phyloP scores from a whole-genome alignment of 2,113 vertebrate genomes.

The Otus sunia region DNA sequence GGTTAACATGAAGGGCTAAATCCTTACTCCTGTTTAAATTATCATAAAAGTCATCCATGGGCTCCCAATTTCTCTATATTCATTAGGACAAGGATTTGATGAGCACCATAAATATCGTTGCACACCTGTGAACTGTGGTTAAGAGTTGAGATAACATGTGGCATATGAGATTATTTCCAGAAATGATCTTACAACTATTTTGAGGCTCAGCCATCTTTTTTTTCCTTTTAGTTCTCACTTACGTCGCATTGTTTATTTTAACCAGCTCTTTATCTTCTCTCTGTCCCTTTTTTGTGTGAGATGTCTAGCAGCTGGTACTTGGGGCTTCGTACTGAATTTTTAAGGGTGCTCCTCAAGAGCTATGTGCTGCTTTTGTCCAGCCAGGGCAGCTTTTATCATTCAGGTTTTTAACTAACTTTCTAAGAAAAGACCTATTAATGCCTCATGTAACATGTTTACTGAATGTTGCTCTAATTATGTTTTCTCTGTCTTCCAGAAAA shows the following conservation, averaged over 20 bases:
- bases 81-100: neutral
- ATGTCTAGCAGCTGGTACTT: neutral
- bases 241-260: neutral
- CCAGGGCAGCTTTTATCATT: neutral
- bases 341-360: neutral
- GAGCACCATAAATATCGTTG: neutral
- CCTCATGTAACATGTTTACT: neutral
- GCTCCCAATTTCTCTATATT: neutral
- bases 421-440: neutral
- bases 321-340: neutral
- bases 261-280: neutral
- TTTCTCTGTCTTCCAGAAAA: slow-evolving; percentile 22
- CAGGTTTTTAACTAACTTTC: neutral
- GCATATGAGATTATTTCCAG: neutral
- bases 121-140: neutral
- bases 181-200: neutral
- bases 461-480: neutral
- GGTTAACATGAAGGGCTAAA: neutral
- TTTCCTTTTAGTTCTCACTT: neutral
- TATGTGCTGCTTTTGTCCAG: neutral
- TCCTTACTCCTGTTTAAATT: neutral
- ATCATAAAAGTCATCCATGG: neutral
- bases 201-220: neutral
- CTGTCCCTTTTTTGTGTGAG: neutral
- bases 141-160: neutral